Percentiles rank a stretch among this genome's conserved stretches.
phyloP scores from a whole-genome alignment of 2,888 invertebrate species.

The Disparrhopalites patrizii region DNA sequence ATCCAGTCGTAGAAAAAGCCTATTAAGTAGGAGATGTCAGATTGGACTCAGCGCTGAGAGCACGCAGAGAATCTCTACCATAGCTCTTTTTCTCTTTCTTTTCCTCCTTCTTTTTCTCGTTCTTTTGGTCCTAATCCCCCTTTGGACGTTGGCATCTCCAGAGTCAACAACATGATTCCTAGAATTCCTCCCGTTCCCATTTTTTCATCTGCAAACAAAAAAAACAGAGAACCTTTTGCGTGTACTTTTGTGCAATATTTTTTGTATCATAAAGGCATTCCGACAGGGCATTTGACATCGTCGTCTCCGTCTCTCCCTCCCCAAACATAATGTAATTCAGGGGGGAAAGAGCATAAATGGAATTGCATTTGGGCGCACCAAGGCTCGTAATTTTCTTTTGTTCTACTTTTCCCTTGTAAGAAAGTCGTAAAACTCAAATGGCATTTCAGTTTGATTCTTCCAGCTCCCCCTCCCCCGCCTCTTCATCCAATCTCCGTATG shows the following conservation, averaged over 20 bases:
- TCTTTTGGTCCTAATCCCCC: not conserved
- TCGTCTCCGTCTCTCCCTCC: no score
- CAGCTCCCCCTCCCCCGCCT: not conserved
- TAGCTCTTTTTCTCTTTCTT: not conserved
- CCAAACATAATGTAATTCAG: no score
- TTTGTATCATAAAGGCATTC: no score
- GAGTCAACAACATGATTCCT: no score
- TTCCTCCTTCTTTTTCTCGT: not conserved
- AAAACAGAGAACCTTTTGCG: no score
- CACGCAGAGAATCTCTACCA: constrained; percentile 1
- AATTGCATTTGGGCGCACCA: constrained; percentile 10
- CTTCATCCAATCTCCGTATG: not conserved
- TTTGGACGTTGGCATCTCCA: not conserved
- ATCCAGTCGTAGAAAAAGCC: not conserved
- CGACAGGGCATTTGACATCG: no score
- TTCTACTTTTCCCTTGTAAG: constrained; percentile 15
- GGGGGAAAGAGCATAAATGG: constrained; percentile 3
- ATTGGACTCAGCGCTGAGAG: no score
- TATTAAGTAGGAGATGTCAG: constrained; percentile 21
- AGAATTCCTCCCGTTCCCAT: no score
- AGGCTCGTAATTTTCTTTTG: constrained; percentile 17
- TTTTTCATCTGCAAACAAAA: no score
- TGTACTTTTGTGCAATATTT: no score
- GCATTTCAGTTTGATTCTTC: constrained; percentile 17
- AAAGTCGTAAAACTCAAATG: constrained; percentile 21